Conservation (phyloP, 2,113 vertebrate genomes). For the Perognathus longimembris region DNA sequence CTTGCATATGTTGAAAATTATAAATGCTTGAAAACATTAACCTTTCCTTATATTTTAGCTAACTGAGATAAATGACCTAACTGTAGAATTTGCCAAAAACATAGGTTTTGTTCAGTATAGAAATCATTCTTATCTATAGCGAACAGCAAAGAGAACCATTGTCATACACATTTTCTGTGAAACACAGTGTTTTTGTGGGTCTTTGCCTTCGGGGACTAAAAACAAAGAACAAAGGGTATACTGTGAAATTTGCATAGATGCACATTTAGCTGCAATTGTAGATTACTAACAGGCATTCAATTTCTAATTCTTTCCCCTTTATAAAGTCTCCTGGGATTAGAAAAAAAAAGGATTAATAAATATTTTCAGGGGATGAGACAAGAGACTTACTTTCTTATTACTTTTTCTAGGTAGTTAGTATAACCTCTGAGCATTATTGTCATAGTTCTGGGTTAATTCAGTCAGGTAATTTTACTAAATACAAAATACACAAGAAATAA, state of each 20-base stretch:
- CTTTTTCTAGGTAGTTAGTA: slow-evolving; percentile 13
- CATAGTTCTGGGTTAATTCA: slow-evolving; percentile 52
- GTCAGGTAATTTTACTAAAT: slow-evolving; percentile 29
- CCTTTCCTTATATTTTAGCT: slow-evolving; percentile 35
- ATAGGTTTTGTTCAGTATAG: slow-evolving; percentile 71
- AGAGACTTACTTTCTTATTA: slow-evolving; percentile 15
- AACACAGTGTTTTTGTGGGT: slow-evolving; percentile 29
- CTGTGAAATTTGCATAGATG: slow-evolving; percentile 59
- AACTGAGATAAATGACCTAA: slow-evolving; percentile 72
- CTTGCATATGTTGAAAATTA: slow-evolving; percentile 5
- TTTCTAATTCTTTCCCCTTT: slow-evolving; percentile 49
- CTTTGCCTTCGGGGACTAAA: slow-evolving; percentile 46
- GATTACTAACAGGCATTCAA: slow-evolving; percentile 36
- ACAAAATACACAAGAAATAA: background rate
- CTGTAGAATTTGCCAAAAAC: slow-evolving; percentile 57
- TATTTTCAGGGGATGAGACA: background rate
- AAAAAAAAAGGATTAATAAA: slow-evolving; percentile 55
- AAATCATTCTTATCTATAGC: slow-evolving; percentile 64
- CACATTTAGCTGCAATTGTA: slow-evolving; percentile 17
- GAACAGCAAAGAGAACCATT: slow-evolving; percentile 63
- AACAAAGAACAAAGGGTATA: slow-evolving; percentile 25
- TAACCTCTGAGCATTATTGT: slow-evolving; percentile 20
- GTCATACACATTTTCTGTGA: slow-evolving; percentile 67
- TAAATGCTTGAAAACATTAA: slow-evolving; percentile 21
- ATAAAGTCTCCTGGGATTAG: slow-evolving; percentile 42